Conservation (phyloP, 2,888 invertebrate genomes). For the Linyphia triangularis region DNA sequence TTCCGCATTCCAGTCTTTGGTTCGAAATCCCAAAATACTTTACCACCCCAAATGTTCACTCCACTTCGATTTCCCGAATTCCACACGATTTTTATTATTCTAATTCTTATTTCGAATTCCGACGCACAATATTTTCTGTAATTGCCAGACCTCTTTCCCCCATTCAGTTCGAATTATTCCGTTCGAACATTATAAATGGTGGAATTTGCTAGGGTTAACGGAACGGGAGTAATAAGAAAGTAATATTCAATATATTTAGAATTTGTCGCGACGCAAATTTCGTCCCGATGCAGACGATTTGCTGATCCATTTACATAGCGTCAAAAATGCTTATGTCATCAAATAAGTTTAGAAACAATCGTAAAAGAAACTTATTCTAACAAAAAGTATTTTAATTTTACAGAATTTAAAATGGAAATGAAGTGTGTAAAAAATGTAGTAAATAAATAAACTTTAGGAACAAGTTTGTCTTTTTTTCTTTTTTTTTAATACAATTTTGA, state of each 20-base stretch:
- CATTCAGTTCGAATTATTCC: neutral
- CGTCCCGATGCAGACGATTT: neutral
- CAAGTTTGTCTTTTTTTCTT: too few relatives aligned
- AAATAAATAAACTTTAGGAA: too few relatives aligned
- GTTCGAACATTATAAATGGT: neutral
- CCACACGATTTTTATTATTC: neutral
- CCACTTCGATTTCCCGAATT: neutral
- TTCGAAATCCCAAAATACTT: neutral
- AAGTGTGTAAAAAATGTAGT: too few relatives aligned
- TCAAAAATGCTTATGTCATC: too few relatives aligned
- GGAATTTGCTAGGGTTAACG: neutral
- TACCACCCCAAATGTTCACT: neutral
- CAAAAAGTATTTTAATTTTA: too few relatives aligned
- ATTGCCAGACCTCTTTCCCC: neutral
- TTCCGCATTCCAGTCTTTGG: neutral
- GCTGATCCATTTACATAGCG: too few relatives aligned
- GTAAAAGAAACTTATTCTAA: too few relatives aligned
- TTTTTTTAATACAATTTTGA: too few relatives aligned
- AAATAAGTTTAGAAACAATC: too few relatives aligned
- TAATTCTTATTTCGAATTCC: neutral
- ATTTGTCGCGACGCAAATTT: neutral
- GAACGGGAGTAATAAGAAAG: neutral
- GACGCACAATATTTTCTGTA: neutral
- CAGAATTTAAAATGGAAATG: too few relatives aligned
- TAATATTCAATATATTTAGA: neutral